Conservation (phyloP, 2,888 invertebrate species). For the Atrina japonica region DNA sequence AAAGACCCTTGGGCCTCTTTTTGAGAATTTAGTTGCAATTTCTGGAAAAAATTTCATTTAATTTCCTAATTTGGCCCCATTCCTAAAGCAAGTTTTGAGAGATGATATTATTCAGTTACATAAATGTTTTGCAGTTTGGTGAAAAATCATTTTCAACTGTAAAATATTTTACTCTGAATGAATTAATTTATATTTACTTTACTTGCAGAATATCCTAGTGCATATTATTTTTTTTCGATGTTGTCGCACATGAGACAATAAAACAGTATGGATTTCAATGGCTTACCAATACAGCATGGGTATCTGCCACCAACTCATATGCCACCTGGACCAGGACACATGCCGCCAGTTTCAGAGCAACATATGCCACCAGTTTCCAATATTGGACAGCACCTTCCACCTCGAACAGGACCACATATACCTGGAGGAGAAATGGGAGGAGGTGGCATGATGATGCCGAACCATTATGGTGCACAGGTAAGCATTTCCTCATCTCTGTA, state of each 20-base stretch:
- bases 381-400: conserved; percentile 6
- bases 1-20: too few relatives aligned
- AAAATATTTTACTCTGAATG: too few relatives aligned
- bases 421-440: conserved; percentile 4
- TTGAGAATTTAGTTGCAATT: too few relatives aligned
- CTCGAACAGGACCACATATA: background rate
- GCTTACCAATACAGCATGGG: conserved; percentile 17
- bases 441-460: conserved; percentile 9
- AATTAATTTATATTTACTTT: too few relatives aligned
- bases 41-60: too few relatives aligned
- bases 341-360: background rate
- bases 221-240: background rate
- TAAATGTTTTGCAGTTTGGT: too few relatives aligned
- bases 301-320: conserved; percentile 10
- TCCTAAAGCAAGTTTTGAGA: too few relatives aligned
- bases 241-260: background rate
- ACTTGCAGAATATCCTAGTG: background rate
- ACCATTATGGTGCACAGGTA: conserved; percentile 13
- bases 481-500: too few relatives aligned
- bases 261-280: conserved; percentile 23
- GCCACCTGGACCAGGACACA: conserved; percentile 14
- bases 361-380: conserved; percentile 13
- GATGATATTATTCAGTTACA: too few relatives aligned
- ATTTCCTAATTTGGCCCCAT: too few relatives aligned
- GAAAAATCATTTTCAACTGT: too few relatives aligned